Evolutionary conservation across 2,113 vertebrate genomes (phyloP).

Genomic region (Perca fluviatilis): DNA sequence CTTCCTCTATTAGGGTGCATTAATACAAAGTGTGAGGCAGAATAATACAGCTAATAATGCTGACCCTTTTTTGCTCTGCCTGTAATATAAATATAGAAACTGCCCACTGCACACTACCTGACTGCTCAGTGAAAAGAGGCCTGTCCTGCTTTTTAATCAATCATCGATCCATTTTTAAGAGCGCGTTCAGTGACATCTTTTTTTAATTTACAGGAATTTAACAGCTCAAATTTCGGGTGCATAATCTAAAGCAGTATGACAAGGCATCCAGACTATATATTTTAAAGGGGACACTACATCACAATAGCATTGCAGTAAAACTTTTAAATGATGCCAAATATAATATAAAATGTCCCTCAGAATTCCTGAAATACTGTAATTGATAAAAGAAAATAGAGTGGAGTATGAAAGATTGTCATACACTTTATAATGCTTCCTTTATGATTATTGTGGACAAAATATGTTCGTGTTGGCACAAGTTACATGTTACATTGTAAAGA

Average conservation of each 20-base stretch:
- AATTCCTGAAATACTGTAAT: background rate
- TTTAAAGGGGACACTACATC: background rate
- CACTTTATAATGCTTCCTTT: background rate
- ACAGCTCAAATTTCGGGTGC: background rate
- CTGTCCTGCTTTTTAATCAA: slow-evolving; percentile 10
- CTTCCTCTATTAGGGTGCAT: background rate
- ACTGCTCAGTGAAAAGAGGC: slow-evolving; percentile 18
- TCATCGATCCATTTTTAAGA: background rate
- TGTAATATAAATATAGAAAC: slow-evolving; percentile 27
- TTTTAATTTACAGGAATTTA: slow-evolving; percentile 12
- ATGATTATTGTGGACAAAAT: background rate
- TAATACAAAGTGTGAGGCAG: background rate
- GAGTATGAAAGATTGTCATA: no score
- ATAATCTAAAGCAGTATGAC: background rate
- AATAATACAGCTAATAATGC: background rate
- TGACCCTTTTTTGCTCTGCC: background rate
- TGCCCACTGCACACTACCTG: slow-evolving; percentile 4
- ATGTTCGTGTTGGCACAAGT: background rate
- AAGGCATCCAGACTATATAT: background rate
- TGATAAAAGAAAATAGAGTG: background rate
- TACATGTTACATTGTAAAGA: background rate
- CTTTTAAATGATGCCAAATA: background rate
- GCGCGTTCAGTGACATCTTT: background rate
- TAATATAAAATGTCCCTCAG: background rate
- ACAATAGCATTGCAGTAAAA: background rate